Percentiles rank a stretch among this genome's conserved stretches.
These are phyloP conservation scores for Hyposoter didymator DNA, from an alignment of 2,888 invertebrate genomes.

Conservation along the genomic window DNA sequence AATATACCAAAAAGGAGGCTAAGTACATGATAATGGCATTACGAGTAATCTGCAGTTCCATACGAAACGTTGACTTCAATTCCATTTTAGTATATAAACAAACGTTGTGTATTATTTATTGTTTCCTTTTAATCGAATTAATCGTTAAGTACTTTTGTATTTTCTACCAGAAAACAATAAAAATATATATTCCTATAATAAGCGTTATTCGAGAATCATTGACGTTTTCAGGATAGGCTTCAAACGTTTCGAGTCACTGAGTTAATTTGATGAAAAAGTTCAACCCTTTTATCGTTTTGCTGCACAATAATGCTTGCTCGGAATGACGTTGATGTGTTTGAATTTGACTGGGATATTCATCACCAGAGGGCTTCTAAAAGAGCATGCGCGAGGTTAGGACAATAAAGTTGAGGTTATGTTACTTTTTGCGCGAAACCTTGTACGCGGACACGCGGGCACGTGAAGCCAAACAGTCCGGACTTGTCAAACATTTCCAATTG, in stretches of 20 bases:
- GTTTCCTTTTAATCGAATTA: conserved; percentile 29
- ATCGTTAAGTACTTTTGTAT: conserved; percentile 46
- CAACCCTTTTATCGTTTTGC: too few relatives aligned
- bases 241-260: background rate
- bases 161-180: conserved; percentile 21
- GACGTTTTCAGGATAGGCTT: background rate
- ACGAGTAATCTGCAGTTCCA: background rate
- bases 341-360: background rate
- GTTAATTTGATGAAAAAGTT: background rate
- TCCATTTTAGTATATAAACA: conserved; percentile 10
- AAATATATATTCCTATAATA: conserved; percentile 22
- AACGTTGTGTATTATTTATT: conserved; percentile 46
- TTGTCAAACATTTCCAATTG: background rate
- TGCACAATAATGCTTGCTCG: background rate
- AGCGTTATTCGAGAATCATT: background rate
- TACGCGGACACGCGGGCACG: background rate
- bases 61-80: conserved; percentile 15
- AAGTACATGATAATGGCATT: conserved; percentile 6
- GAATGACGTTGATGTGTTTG: background rate
- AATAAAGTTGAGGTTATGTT: conserved; percentile 3
- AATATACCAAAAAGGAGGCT: conserved; percentile 25
- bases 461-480: background rate
- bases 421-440: background rate
- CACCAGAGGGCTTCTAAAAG: background rate
- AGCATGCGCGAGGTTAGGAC: background rate